A percentile compares a stretch with the other conserved stretches of the same genome.
These are phyloP conservation scores for Trissolcus japonicus DNA, from an alignment of 2,888 invertebrate genomes.

Conservation along the genomic window DNA sequence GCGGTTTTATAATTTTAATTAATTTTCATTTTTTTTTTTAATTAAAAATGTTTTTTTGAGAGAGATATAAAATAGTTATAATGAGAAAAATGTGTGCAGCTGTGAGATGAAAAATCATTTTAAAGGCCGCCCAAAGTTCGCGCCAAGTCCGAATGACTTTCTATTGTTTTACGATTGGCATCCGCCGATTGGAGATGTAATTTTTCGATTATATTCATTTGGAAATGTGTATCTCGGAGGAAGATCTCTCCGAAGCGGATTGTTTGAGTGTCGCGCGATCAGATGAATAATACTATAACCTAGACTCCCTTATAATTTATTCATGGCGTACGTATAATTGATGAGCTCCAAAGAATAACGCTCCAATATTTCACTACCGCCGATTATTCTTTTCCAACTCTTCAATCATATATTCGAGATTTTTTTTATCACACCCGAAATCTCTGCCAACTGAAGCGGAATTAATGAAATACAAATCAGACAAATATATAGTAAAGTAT, in stretches of 20 bases:
- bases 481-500: conserved; percentile 20
- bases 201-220: conserved; percentile 46
- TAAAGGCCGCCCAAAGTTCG: neutral
- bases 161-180: conserved; percentile 31
- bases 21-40: too few species aligned
- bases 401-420: conserved; percentile 21
- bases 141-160: conserved; percentile 5
- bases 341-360: conserved; percentile 38
- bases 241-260: conserved; percentile 25
- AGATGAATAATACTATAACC: conserved; percentile 40
- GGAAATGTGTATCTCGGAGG: conserved; percentile 28
- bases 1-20: too few species aligned
- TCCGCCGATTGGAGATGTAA: conserved; percentile 29
- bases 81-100: too few species aligned
- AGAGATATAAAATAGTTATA: too few species aligned
- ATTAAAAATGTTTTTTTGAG: too few species aligned
- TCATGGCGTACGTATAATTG: conserved; percentile 42
- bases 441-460: conserved; percentile 17
- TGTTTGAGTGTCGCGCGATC: conserved; percentile 34
- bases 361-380: conserved; percentile 20
- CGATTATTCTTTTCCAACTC: conserved; percentile 27
- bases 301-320: conserved; percentile 43
- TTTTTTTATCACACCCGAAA: conserved; percentile 26
- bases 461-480: conserved; percentile 39
- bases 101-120: neutral